Conservation (phyloP, 30 jellyfish, hydroid and myxozoan genomes). For the Cassiopea xamachana region DNA sequence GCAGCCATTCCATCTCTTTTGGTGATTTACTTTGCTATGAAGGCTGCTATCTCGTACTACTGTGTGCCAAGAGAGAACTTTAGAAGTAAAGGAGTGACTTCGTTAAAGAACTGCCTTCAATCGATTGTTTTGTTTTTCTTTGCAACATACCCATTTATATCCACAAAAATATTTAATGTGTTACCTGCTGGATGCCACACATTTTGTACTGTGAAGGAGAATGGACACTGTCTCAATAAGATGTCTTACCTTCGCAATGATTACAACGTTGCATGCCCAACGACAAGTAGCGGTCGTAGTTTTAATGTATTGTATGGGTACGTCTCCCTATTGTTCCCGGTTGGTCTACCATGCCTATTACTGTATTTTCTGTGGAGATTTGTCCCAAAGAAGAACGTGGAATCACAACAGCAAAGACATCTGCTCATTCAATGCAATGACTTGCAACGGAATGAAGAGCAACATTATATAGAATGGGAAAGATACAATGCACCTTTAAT, state of each 20-base stretch:
- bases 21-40: background rate
- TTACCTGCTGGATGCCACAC: constrained; percentile 63
- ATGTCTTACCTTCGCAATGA: constrained; percentile 63
- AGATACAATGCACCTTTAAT: background rate
- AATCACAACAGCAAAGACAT: background rate
- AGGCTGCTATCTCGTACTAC: constrained; percentile 2
- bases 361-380: constrained; percentile 27
- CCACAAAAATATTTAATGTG: constrained; percentile 49
- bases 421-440: background rate
- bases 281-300: background rate
- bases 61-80: background rate
- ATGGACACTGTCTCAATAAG: constrained; percentile 34
- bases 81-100: background rate
- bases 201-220: constrained; percentile 15
- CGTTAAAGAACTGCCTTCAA: constrained; percentile 16
- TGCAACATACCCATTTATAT: constrained; percentile 68
- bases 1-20: constrained; percentile 27
- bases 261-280: constrained; percentile 60
- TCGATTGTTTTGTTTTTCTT: constrained; percentile 56
- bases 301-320: constrained; percentile 17
- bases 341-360: constrained; percentile 62
- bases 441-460: background rate
- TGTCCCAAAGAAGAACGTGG: constrained; percentile 8
- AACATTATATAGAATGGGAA: background rate
- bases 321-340: constrained; percentile 37